Evolutionary conservation across 2,888 invertebrate genomes (phyloP), one percentile per base, ranked within the genome.

Genomic region (Eupithecia tripunctaria): DNA sequence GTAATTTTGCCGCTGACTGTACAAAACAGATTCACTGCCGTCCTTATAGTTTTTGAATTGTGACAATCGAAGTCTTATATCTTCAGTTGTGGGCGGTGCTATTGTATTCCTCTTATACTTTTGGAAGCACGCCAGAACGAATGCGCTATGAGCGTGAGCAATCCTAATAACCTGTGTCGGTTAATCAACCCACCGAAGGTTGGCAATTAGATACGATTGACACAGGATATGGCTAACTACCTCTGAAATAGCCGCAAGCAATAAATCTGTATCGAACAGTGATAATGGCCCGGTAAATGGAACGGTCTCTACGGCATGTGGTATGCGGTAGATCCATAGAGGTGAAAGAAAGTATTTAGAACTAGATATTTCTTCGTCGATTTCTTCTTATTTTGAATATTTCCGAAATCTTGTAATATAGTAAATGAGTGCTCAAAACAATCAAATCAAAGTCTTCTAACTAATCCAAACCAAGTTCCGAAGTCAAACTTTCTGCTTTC

Each of bases 121-220:
- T 87, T 94, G 93, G 93, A 89, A 70, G 47, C 2, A 15, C 78
- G 92, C 93, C 93, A 93, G 87, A 84, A 85, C 89, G 86, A 91
- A 91, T 89, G 85, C 84, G 87, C 87, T 86, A 88, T 90, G 89
- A 91, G 89, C 91, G 88, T 90, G 89, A 91, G 89, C 91, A 89
- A 92, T 88, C 85, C 88, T 91, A 90, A 92, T 91, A 91, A 90
- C 87, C 86, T 89, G 88, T 88, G 90, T 89, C 91, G 92, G 92
- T 91, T 92, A 91, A 93, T 93, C 91, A 93, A 92, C 92, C 89
- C 91, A 82, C 76, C 73, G 84, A 88, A 89, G 88, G 88, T 88
- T 91, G 87, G 84, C 84, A 88, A 88, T 88, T 84, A 85, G 81
- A 86, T 78, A 75, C 79, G 79, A 80, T 75, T 78, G 79, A 72